Evolutionary conservation across 2,797 vertebrate genomes (phyloP).

Genomic region (Eutrigla gurnardus): DNA sequence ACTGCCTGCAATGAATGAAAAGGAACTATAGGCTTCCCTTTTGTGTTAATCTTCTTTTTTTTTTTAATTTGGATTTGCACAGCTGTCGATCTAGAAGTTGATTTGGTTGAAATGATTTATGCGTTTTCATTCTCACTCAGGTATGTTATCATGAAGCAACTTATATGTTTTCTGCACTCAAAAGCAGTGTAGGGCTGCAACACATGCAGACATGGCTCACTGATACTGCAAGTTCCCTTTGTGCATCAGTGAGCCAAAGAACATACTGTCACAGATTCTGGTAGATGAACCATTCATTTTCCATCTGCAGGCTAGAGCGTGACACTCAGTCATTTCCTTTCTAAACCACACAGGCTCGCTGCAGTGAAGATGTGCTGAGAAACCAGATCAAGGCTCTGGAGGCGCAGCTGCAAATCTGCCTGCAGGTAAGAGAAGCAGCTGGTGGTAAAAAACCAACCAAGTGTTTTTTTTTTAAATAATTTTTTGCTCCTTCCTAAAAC

Average conservation of each 20-base stretch:
- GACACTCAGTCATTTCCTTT: conserved; percentile 76
- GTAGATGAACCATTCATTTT: conserved; percentile 56
- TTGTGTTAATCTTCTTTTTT: not conserved
- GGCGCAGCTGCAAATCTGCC: conserved; percentile 90
- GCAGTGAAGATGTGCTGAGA: conserved; percentile 92
- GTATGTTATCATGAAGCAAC: conserved; percentile 24
- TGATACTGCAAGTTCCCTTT: conserved; percentile 35
- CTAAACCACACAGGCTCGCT: conserved; percentile 88
- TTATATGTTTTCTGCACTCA: not conserved
- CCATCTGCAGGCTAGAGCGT: conserved; percentile 54
- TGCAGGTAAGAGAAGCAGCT: conserved; percentile 87
- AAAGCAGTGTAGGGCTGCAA: not conserved
- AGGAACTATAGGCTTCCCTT: conserved; percentile 1
- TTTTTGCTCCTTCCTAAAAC: conserved; percentile 1
- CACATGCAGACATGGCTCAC: conserved; percentile 10
- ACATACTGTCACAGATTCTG: conserved; percentile 38
- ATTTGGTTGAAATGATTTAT: not conserved
- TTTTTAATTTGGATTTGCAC: conserved; percentile 1
- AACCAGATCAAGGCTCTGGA: conserved; percentile 90
- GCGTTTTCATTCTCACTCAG: conserved; percentile 35
- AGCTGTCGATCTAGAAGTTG: not conserved
- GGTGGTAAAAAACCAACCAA: not conserved
- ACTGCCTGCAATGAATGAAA: conserved; percentile 37
- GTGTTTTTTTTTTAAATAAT: conserved; percentile 1
- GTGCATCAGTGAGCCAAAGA: conserved; percentile 40